Evolutionary conservation across 2,113 vertebrate species (phyloP).

Genomic region (Plecotus auritus): DNA sequence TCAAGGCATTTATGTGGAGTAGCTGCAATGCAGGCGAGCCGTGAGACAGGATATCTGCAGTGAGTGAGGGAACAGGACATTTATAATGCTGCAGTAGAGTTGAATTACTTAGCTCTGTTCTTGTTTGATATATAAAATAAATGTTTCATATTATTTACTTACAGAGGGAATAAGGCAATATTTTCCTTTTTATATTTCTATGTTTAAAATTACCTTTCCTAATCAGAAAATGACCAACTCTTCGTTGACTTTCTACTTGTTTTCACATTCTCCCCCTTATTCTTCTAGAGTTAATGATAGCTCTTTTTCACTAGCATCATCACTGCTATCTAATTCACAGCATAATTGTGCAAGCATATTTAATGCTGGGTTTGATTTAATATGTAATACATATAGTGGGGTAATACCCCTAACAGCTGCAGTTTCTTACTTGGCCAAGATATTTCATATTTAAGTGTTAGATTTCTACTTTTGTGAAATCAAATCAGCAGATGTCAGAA

Average conservation of each 20-base stretch:
- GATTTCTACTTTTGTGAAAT: neutral
- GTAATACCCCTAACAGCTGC: neutral
- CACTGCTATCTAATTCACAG: neutral
- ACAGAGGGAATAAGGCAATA: constrained; percentile 32
- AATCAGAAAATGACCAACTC: constrained; percentile 33
- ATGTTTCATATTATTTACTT: constrained; percentile 58
- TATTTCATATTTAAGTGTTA: neutral
- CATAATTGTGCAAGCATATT: constrained; percentile 25
- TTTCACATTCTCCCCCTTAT: neutral
- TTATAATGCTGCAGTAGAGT: constrained; percentile 57
- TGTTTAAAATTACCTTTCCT: constrained; percentile 57
- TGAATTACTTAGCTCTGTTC: constrained; percentile 60
- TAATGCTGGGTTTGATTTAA: constrained; percentile 40
- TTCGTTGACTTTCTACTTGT: constrained; percentile 29
- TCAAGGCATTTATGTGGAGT: neutral
- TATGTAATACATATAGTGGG: neutral
- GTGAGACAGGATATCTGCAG: neutral
- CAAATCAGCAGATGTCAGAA: neutral
- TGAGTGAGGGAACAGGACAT: neutral
- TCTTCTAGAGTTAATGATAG: neutral
- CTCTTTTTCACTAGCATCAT: neutral
- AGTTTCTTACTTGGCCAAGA: constrained; percentile 20
- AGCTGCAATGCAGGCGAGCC: neutral
- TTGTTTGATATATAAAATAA: constrained; percentile 65
- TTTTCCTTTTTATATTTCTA: constrained; percentile 55